phyloP scores from a whole-genome alignment of 2,797 vertebrate genomes.

The Lindbergichthys nudifrons region DNA sequence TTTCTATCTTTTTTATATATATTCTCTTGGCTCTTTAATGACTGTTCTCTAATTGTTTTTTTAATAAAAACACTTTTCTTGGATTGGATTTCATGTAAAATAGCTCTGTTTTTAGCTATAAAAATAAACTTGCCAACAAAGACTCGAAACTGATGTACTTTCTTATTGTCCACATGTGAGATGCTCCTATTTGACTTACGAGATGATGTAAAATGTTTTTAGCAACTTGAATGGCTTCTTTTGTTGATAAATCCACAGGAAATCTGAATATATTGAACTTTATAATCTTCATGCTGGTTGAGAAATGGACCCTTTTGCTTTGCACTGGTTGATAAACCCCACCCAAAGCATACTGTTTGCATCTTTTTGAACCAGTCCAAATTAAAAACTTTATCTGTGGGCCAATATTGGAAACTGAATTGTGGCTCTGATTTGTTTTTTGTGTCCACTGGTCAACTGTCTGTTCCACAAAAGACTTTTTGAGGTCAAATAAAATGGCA shows the following conservation, averaged over 20 bases:
- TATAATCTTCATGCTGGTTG: slow-evolving; percentile 23
- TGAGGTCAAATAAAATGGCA: slow-evolving; percentile 57
- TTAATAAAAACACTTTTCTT: too few species aligned
- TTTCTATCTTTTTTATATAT: too few species aligned
- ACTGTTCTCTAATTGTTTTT: too few species aligned
- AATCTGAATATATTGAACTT: slow-evolving; percentile 15
- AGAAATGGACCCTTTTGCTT: not conserved
- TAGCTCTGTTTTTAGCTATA: too few species aligned
- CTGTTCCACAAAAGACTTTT: slow-evolving; percentile 56
- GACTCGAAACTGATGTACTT: slow-evolving; percentile 1
- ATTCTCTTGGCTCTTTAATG: too few species aligned
- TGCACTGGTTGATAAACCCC: slow-evolving; percentile 27
- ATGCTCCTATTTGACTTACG: slow-evolving; percentile 37
- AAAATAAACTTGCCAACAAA: not conserved
- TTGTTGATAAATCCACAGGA: slow-evolving; percentile 35
- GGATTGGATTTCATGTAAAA: too few species aligned
- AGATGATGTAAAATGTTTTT: slow-evolving; percentile 28
- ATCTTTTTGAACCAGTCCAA: not conserved
- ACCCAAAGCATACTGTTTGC: not conserved
- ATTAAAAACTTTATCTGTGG: slow-evolving; percentile 27
- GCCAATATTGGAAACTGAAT: slow-evolving; percentile 35
- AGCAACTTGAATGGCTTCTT: not conserved
- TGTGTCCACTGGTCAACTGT: slow-evolving; percentile 50
- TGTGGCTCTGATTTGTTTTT: slow-evolving; percentile 28
- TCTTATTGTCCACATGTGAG: slow-evolving; percentile 35